Base-by-base conservation (phyloP, 2,888 invertebrate species). In the Sclerodermus sp. region DNA sequence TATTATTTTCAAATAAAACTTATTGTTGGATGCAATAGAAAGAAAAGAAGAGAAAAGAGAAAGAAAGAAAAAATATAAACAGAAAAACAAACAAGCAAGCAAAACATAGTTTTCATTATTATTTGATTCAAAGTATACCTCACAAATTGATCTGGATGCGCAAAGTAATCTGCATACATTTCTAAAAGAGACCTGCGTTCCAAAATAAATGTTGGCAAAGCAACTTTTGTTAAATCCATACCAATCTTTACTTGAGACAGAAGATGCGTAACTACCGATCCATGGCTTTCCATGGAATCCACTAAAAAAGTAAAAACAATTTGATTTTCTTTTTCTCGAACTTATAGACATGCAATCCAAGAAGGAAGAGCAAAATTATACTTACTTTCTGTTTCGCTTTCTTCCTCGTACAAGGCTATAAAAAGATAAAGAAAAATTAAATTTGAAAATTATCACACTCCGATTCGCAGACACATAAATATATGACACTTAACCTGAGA, bases 131-230 rank as follows among this genome's bases (percentile, higher is more conserved):
- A 32, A 12, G 14, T 79, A 76, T 80, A 94, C 94, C 85, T 90
- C 57, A 91, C 84, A 80, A 99, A 98, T 69, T 96, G 86, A 80
- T 98, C 97, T 0, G 99, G 97, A 83, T 99, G 99, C 10, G 99
- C 96, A 81, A 99, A 97, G 77, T 98, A 99, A 81, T 99, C 99
- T 42, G 99, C 98, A 79, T 97, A 99, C 99, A 99, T 99, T 82
- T 99, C 99, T 41, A 99, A 83, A 34, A 99, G 84, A 1, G 98
- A 99, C 55, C 99, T 87, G 78, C 96, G 86, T 78, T 99, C 99
- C 67, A 99, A 81, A 66, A 99, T 99, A 76, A 99, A 99, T 18
- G 99, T 99, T 16, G 99, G 99, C 58, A 99, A 82, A 45, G 96
- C 96, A 55, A 96, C 94, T 84, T 98, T 99, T 10, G 99, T 99